Base-by-base conservation (phyloP, 35 echinoderm and acorn worm genomes). In the Strongylocentrotus purpuratus region DNA sequence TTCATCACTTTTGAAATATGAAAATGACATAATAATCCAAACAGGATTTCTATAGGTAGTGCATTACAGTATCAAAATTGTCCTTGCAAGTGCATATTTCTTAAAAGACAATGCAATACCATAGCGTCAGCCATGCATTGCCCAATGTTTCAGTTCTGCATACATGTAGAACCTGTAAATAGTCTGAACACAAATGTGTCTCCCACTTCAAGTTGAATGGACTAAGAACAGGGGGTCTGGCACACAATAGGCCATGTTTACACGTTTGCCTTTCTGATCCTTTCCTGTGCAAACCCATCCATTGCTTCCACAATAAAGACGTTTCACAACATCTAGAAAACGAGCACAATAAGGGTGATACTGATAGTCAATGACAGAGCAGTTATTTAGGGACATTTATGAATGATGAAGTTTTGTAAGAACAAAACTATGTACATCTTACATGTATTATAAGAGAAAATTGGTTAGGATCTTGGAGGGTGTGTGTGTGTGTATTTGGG, bases 301-400 rank as follows among this genome's bases (percentile, higher is more conserved):
- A 78, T 78, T 78, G 65, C 65, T 78, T 78, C 65, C 65, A 78
- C 7, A 4, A 78, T 22, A 78, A n/a, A 78, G 65, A 78, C 22
- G 18, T 25, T 78, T 78, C 65, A 78, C 65, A 78, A 78, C 65
- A 78, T 78, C 65, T n/a, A 78, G 65, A 78, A 78, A n/a, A 78
- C 22, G n/a, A n/a, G 65, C 65, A 78, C 22, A n/a, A 78, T 78
- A 4, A 8, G 65, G 65, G 65, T 22, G 52, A 59, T 59, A 59
- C 11, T 59, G 20, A 78, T 78, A 78, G 65, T 78, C 22, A n/a
- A n/a, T 28, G 20, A 78, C 65, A 78, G 20, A 78, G 20, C 65
- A 78, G 65, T 78, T 78, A 17, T 59, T 78, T 28, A 22, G 65
- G 65, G 25, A n/a, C 7, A 28, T 78, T 78, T 2, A n/a, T 78